phyloP scores from a whole-genome alignment of 2,797 vertebrate species.

The Taeniopygia guttata region DNA sequence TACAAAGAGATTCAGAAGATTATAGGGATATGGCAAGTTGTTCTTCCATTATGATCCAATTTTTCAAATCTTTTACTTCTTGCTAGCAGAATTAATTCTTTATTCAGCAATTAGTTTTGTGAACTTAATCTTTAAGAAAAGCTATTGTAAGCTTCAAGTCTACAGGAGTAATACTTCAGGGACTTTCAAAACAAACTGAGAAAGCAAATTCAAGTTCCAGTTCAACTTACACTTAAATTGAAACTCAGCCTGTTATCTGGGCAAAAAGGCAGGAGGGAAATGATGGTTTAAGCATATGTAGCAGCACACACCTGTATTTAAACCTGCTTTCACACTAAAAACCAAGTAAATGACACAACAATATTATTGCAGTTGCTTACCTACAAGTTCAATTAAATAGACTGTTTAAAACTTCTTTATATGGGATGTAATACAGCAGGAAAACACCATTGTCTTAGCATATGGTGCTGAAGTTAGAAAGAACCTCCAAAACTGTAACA shows the following conservation, averaged over 20 bases:
- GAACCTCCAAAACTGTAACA: not conserved
- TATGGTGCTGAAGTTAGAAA: not conserved
- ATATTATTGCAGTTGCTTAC: not conserved
- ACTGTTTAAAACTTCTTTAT: not conserved
- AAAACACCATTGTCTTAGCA: not conserved
- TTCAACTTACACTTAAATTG: not conserved
- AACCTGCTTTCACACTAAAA: not conserved
- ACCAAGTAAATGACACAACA: not conserved
- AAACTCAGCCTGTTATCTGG: not conserved
- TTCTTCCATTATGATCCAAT: not conserved
- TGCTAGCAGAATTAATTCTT: not conserved
- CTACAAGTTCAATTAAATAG: not conserved
- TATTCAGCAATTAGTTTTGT: not conserved
- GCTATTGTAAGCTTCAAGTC: not conserved
- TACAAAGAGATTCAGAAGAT: not conserved
- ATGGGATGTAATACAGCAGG: not conserved
- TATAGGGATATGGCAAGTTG: not conserved
- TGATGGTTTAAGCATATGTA: not conserved
- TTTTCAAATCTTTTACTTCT: not conserved
- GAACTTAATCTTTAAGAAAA: not conserved
- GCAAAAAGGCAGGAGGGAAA: not conserved
- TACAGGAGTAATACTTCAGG: not conserved
- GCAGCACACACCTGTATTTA: not conserved
- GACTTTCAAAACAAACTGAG: not conserved
- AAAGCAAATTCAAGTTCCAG: not conserved